Conservation (phyloP, 2,113 vertebrate genomes). For the Dasyornis broadbenti region DNA sequence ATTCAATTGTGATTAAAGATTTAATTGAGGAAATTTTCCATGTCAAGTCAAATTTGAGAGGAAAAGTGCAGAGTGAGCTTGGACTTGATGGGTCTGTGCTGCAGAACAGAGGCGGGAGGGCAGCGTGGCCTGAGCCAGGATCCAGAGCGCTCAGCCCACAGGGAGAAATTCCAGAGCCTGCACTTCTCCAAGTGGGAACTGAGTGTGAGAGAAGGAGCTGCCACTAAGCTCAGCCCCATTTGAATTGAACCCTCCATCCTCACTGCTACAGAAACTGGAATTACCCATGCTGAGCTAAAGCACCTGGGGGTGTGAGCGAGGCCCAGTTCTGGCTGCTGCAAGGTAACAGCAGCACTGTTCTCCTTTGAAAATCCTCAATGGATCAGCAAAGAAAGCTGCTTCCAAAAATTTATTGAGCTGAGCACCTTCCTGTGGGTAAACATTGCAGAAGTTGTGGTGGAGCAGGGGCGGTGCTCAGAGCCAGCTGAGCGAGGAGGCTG, state of each 20-base stretch:
- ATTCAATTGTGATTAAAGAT: neutral
- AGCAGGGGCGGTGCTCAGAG: neutral
- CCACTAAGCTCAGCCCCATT: no score
- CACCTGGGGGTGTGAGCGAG: fast-evolving
- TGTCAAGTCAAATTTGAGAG: neutral
- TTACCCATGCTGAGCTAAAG: neutral
- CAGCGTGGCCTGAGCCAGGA: neutral
- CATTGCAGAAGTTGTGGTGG: fast-evolving
- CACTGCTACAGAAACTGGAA: no score
- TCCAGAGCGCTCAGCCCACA: neutral
- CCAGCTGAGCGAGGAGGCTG: slow-evolving; percentile 80
- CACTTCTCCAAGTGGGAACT: fast-evolving
- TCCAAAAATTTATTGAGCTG: fast-evolving
- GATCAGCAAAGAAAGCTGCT: neutral
- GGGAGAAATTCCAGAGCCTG: neutral
- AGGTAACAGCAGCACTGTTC: fast-evolving
- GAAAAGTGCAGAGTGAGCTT: neutral
- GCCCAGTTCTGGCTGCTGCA: neutral
- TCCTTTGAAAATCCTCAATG: fast-evolving
- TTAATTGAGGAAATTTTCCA: neutral
- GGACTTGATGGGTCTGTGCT: neutral
- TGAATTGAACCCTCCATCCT: no score
- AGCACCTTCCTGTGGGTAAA: fast-evolving
- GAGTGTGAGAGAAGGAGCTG: fast-evolving
- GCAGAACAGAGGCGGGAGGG: neutral